Conservation (phyloP, 2,888 invertebrate species). For the Zeuzera pyrina region DNA sequence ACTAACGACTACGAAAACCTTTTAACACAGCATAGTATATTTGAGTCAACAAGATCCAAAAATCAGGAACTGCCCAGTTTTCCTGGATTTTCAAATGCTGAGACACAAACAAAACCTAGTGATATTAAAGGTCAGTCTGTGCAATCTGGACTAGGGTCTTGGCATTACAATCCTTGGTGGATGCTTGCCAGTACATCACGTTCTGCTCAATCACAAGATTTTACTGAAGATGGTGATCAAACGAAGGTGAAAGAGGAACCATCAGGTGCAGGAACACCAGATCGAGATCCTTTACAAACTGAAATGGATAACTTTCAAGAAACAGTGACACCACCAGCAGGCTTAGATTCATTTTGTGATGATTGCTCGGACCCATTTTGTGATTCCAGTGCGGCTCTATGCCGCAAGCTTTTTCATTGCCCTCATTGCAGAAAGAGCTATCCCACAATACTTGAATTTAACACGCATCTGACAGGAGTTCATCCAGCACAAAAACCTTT, state of each 20-base stretch:
- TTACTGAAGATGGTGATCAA: constrained; percentile 55
- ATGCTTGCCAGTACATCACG: constrained; percentile 68
- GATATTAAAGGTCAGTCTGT: constrained; percentile 54
- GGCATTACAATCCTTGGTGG: constrained; percentile 72
- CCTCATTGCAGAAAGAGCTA: constrained; percentile 72
- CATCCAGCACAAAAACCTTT: constrained; percentile 70
- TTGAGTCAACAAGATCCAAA: constrained; percentile 56
- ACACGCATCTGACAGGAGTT: constrained; percentile 66
- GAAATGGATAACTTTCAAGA: constrained; percentile 51
- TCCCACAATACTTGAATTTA: constrained; percentile 66
- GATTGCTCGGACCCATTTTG: constrained; percentile 70
- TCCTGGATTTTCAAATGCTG: constrained; percentile 66
- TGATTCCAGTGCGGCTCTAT: constrained; percentile 57
- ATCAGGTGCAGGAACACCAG: constrained; percentile 52
- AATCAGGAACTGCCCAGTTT: constrained; percentile 65
- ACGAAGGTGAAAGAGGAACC: constrained; percentile 65
- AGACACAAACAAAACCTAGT: constrained; percentile 66
- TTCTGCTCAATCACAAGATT: constrained; percentile 57
- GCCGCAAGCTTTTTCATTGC: constrained; percentile 67
- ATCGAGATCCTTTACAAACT: constrained; percentile 51
- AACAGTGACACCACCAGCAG: constrained; percentile 52
- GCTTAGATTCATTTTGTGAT: constrained; percentile 64
- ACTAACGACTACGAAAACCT: constrained; percentile 64
- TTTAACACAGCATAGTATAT: constrained; percentile 65
- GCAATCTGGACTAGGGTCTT: constrained; percentile 55